A percentile compares a stretch with the other conserved stretches of the same genome.
Evolutionary conservation across 2,888 invertebrate genomes (phyloP).

Genomic region (Tiliacea citrago): DNA sequence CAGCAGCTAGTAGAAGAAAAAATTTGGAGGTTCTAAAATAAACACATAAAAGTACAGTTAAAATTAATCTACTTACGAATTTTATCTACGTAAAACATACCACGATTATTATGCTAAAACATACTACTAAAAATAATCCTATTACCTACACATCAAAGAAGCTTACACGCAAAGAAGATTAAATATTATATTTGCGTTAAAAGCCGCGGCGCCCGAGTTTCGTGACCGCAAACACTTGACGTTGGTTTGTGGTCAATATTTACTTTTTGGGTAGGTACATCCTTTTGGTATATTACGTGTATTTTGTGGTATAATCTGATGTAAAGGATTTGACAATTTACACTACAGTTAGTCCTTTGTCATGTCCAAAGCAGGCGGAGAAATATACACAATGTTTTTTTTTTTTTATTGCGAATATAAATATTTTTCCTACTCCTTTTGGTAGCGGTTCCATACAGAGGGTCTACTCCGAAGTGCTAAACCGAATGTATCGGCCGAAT

Average conservation of each 20-base stretch:
- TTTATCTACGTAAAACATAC: slow-evolving; percentile 24
- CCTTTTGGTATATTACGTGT: not conserved
- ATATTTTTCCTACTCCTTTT: too few species aligned
- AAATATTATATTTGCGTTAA: slow-evolving; percentile 45
- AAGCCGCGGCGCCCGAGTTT: slow-evolving; percentile 32
- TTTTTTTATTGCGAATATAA: too few species aligned
- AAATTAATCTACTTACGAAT: not conserved
- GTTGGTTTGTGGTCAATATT: slow-evolving; percentile 22
- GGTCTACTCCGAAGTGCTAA: too few species aligned
- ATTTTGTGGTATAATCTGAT: not conserved
- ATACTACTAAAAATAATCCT: slow-evolving; percentile 29
- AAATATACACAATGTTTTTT: too few species aligned
- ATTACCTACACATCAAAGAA: slow-evolving; percentile 28
- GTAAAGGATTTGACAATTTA: not conserved
- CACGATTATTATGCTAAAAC: too few species aligned
- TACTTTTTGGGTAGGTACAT: slow-evolving; percentile 4
- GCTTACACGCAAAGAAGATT: slow-evolving; percentile 43
- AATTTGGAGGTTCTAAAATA: not conserved
- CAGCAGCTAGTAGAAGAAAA: too few species aligned
- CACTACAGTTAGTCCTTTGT: not conserved
- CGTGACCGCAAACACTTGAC: slow-evolving; percentile 19
- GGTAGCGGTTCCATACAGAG: too few species aligned
- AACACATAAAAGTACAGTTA: not conserved
- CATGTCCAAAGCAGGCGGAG: too few species aligned
- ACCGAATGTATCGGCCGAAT: too few species aligned